phyloP scores from a whole-genome alignment of 2,888 invertebrate genomes.

The Ochropleura plecta region DNA sequence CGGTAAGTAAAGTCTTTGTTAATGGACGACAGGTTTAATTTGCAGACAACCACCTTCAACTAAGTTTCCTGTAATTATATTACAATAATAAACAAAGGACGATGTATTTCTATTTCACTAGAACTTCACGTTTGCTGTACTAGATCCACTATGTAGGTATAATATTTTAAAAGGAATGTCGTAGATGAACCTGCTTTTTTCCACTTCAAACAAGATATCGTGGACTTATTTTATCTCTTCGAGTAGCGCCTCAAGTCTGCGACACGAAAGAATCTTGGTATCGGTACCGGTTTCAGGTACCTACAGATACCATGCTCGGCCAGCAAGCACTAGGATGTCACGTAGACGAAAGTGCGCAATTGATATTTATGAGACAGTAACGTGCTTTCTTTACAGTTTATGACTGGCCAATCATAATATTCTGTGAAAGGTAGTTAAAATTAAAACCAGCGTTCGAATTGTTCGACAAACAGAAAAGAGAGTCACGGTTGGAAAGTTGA shows the following conservation, averaged over 20 bases:
- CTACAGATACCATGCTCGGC: slow-evolving; percentile 13
- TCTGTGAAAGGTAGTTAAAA: slow-evolving; percentile 11
- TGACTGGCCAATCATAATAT: slow-evolving; percentile 18
- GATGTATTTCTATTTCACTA: slow-evolving; percentile 30
- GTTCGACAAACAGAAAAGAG: not conserved
- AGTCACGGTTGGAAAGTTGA: not conserved
- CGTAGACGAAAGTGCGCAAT: slow-evolving; percentile 41
- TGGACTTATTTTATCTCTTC: slow-evolving; percentile 41
- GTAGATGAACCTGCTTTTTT: slow-evolving; percentile 33
- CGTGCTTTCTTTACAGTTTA: slow-evolving; percentile 38
- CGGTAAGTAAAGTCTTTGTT: slow-evolving; percentile 29
- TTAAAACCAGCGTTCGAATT: not conserved
- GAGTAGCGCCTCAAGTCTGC: slow-evolving; percentile 29
- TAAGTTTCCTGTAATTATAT: slow-evolving; percentile 52
- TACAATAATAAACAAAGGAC: slow-evolving; percentile 50
- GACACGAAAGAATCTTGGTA: slow-evolving; percentile 47
- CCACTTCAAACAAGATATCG: slow-evolving; percentile 33
- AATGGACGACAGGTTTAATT: slow-evolving; percentile 34
- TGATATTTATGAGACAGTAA: slow-evolving; percentile 30
- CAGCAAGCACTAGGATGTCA: slow-evolving; percentile 30
- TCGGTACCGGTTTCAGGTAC: slow-evolving; percentile 49
- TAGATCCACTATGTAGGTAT: not conserved
- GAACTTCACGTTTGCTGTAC: not conserved
- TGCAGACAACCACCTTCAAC: slow-evolving; percentile 49
- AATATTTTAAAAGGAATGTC: slow-evolving; percentile 21